Percentiles rank a stretch among this genome's conserved stretches.
Conservation (phyloP, 2,797 vertebrate species). For the Clarias fuscus region DNA sequence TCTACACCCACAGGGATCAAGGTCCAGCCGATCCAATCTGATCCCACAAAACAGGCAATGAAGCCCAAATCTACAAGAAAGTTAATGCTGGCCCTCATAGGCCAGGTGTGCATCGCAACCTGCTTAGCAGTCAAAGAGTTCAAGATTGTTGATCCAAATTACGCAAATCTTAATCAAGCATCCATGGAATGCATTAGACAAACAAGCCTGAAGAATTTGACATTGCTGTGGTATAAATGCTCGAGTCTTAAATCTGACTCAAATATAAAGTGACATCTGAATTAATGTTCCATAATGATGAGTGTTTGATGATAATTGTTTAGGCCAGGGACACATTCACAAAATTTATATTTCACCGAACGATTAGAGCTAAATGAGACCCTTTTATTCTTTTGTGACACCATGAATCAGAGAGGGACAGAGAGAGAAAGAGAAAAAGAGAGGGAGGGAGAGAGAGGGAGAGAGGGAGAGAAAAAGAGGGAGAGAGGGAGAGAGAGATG, state of each 20-base stretch:
- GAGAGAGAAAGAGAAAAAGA: background rate
- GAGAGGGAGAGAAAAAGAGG: background rate
- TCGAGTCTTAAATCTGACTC: background rate
- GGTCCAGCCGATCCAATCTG: too few species aligned
- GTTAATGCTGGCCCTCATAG: too few species aligned
- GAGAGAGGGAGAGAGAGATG: slow-evolving; percentile 41
- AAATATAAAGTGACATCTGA: background rate
- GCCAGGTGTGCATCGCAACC: too few species aligned
- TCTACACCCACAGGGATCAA: too few species aligned
- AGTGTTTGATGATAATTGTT: slow-evolving; percentile 9
- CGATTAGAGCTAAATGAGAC: background rate
- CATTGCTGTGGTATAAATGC: background rate
- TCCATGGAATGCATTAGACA: too few species aligned
- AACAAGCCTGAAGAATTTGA: background rate
- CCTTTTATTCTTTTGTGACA: background rate
- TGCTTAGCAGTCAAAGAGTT: too few species aligned
- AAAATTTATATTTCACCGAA: background rate
- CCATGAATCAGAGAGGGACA: background rate
- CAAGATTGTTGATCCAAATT: too few species aligned
- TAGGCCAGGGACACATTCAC: background rate
- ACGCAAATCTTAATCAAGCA: too few species aligned
- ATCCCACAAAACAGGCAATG: too few species aligned
- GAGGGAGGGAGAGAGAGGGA: background rate
- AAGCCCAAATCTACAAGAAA: too few species aligned
- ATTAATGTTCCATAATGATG: slow-evolving; percentile 8